These are phyloP conservation scores for Mormyrus proboscirostris DNA, from an alignment of 2,797 vertebrate species.

Conservation along the genomic window DNA sequence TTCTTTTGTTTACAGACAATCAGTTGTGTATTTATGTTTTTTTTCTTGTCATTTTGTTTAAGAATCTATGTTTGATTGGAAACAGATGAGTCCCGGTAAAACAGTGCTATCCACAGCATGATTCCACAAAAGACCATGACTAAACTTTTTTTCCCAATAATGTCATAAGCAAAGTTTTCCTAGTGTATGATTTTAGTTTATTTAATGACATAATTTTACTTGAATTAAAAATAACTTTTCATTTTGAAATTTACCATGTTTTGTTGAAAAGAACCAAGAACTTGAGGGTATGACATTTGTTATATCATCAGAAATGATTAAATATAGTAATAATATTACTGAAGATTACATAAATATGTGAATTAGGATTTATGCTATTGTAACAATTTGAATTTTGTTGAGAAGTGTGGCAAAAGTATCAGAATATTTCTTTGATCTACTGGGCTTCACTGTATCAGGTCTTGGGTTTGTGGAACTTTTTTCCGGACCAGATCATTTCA, in stretches of 20 bases:
- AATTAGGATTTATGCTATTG: background rate
- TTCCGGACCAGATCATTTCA: background rate
- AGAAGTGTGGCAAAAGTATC: background rate
- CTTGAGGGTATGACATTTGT: background rate
- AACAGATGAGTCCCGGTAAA: background rate
- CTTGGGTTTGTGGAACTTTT: background rate
- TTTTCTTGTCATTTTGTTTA: background rate
- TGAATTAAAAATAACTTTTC: background rate
- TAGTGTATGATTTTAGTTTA: background rate
- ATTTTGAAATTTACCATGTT: background rate
- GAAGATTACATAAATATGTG: background rate
- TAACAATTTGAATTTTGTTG: background rate
- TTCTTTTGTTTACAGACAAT: constrained; percentile 7
- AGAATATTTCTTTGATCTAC: background rate
- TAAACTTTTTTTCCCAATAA: background rate
- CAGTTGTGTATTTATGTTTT: background rate
- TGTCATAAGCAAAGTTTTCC: background rate
- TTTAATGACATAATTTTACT: background rate
- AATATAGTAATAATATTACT: background rate
- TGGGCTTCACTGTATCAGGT: background rate
- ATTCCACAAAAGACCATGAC: background rate
- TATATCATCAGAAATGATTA: background rate
- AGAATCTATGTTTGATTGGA: background rate
- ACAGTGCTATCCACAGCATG: background rate
- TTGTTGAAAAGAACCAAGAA: background rate